Base-by-base conservation (phyloP, 2,888 invertebrate species). In the Melieria picta region DNA sequence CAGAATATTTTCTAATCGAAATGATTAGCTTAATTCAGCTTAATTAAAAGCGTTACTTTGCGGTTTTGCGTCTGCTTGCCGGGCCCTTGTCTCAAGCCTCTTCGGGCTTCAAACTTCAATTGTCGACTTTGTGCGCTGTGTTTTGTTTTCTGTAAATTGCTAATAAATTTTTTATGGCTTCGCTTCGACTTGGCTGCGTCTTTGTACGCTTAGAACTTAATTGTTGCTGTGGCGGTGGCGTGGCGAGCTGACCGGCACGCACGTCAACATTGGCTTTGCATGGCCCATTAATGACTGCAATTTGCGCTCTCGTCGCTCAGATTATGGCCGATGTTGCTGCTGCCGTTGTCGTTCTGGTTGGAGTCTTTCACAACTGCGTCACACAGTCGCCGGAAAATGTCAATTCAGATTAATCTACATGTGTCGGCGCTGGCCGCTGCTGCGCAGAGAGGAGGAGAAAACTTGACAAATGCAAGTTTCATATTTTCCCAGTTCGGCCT, bases 1-100 rank as follows among this genome's bases (percentile, higher is more conserved):
- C 43, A 64, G 52, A 52, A 43, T 11, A 43, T 64, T 6, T 56
- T 69, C 67, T 65, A 73, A 68, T 73, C 71, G 68, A 71, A 71
- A 65, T 71, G 68, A 73, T 72, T 64, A 69, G 63, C 72, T 72
- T 70, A 72, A 74, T 72, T 74, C 69, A 58, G 63, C 65, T 74
- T 74, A 72, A 74, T 74, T 74, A 72, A 74, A 69, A 56, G 50
- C 57, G 60, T 61, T 65, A 50, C 42, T 67, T 60, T 16, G 57
- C 69, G 68, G 61, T 64, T 65, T 61, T 30, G 30, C 30, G 30
- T 30, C 30, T 30, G 30, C 3, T 30, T 30, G 30, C 30, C 30
- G 9, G 56, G 55, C 13, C 5, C 4, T 52, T 52, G 52, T 5
- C 11, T 60, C n/a, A 11, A 43, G 43, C 42, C n/a, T 60, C 43